Percentiles rank a stretch among this genome's conserved stretches.
These are phyloP conservation scores for Tachysurus fulvidraco DNA, from an alignment of 2,113 vertebrate genomes.

Conservation along the genomic window DNA sequence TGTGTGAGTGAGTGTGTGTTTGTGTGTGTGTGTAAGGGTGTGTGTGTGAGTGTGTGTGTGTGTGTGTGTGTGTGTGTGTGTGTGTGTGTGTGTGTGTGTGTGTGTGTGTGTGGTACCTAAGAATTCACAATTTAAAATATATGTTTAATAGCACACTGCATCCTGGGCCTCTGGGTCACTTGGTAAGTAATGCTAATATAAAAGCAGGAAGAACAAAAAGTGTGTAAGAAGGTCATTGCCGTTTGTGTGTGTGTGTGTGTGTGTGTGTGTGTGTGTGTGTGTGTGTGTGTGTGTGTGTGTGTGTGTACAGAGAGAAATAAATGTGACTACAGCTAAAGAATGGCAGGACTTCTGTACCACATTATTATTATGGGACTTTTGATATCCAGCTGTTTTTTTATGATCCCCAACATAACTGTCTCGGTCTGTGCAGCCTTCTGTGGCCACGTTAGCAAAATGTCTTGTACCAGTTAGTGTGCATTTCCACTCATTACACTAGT, in stretches of 20 bases:
- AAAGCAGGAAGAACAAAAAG: neutral
- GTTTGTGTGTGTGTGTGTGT: slow-evolving; percentile 31
- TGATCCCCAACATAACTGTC: neutral
- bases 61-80: too few species aligned
- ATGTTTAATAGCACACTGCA: neutral
- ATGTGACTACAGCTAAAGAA: neutral
- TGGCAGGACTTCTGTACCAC: neutral
- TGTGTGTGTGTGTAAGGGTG: too few species aligned
- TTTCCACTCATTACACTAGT: neutral
- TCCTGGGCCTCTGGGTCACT: slow-evolving; percentile 9
- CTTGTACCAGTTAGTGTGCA: neutral
- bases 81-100: slow-evolving; percentile 32
- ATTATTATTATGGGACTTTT: neutral
- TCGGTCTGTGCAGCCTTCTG: neutral
- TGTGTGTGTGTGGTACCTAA: slow-evolving; percentile 14
- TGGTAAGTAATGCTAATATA: slow-evolving; percentile 25
- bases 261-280: slow-evolving; percentile 9
- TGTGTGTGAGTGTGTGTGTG: too few species aligned
- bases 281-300: slow-evolving; percentile 11
- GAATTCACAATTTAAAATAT: neutral
- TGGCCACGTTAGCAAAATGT: neutral
- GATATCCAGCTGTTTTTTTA: neutral
- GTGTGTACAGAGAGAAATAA: neutral
- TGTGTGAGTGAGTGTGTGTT: too few species aligned
- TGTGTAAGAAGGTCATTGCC: slow-evolving; percentile 25